Base-by-base conservation (phyloP, 2,113 vertebrate species). In the Passer montanus region DNA sequence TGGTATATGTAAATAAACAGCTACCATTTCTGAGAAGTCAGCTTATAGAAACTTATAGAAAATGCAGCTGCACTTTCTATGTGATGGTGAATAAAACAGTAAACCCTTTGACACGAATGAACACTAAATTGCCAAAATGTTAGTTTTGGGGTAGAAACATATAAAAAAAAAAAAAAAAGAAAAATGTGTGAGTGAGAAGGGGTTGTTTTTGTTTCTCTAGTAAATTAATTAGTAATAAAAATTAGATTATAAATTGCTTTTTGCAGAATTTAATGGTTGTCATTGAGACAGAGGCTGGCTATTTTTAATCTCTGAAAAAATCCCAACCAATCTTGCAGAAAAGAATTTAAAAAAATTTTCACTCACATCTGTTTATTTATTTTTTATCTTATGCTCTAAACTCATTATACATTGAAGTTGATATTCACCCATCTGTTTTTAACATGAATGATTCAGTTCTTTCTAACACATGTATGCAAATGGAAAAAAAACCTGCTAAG, bases 381-480 rank as follows among this genome's bases (percentile, higher is more conserved):
- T 95, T 95, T 94, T 80, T 72, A 55, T 81, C 89, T 89, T 77
- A 58, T 68, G 27, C 33, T 84, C 15, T 75, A 33, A 82, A 84
- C 13, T 69, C 47, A 84, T 86, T 77, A 58, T 24, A 74, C 1
- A 3, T 50, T 84, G 47, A 84, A 93, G 52, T 44, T 84, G 84
- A 86, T 90, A 81, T 83, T 80, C 64, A 62, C 35, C 60, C 81
- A 91, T 94, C 77, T 94, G 69, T 41, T 74, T 74, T 94, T 78
- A 67, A 55, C 44, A 88, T 66, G 39, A 94, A 93, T 77, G 59
- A 77, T 92, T 93, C 79, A 67, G 64, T 77, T 92, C 35, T 66
- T 74, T 74, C 13, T 50, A 83, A 84, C 31, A 81, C 60, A 46
- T 53, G 3, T 31, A 70, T 93, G 79, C 39, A 80, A 62, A 89